phyloP scores from a whole-genome alignment of 1,140 invertebrate species.

The Atta cephalotes region DNA sequence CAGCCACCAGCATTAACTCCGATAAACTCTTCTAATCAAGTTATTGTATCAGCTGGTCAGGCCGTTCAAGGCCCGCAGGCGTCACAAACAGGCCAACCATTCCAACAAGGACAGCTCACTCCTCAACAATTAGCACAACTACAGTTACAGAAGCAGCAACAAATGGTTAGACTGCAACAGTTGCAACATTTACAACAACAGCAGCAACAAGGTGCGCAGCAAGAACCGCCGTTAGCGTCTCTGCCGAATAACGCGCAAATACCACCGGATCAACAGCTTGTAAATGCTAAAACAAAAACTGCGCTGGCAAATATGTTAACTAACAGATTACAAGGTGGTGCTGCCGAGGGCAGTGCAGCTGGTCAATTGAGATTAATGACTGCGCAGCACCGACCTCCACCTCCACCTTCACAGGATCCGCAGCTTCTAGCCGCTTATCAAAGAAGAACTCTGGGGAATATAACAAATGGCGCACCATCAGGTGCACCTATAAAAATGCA shows the following conservation, averaged over 20 bases:
- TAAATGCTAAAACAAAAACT: slow-evolving; percentile 97
- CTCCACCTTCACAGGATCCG: slow-evolving; percentile 85
- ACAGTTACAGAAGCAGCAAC: slow-evolving; percentile 86
- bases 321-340: slow-evolving; percentile 91
- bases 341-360: slow-evolving; percentile 88
- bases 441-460: slow-evolving; percentile 85
- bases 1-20: slow-evolving; percentile 84
- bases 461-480: slow-evolving; percentile 84
- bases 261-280: slow-evolving; percentile 86
- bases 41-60: slow-evolving; percentile 81
- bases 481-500: slow-evolving; percentile 85
- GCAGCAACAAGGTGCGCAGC: slow-evolving; percentile 80
- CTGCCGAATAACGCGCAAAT: slow-evolving; percentile 83
- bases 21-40: slow-evolving; percentile 84
- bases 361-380: slow-evolving; percentile 93
- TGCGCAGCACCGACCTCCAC: slow-evolving; percentile 90
- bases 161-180: slow-evolving; percentile 83
- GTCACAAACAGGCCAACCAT: slow-evolving; percentile 77
- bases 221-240: slow-evolving; percentile 78
- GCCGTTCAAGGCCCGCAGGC: slow-evolving; percentile 78
- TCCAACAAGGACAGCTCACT: slow-evolving; percentile 82
- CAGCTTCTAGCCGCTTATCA: slow-evolving; percentile 84
- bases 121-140: slow-evolving; percentile 82
- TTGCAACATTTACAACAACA: slow-evolving; percentile 77
- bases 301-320: slow-evolving; percentile 97